These are phyloP conservation scores for Crocuta crocuta DNA, from an alignment of 2,113 vertebrate species.

Conservation along the genomic window DNA sequence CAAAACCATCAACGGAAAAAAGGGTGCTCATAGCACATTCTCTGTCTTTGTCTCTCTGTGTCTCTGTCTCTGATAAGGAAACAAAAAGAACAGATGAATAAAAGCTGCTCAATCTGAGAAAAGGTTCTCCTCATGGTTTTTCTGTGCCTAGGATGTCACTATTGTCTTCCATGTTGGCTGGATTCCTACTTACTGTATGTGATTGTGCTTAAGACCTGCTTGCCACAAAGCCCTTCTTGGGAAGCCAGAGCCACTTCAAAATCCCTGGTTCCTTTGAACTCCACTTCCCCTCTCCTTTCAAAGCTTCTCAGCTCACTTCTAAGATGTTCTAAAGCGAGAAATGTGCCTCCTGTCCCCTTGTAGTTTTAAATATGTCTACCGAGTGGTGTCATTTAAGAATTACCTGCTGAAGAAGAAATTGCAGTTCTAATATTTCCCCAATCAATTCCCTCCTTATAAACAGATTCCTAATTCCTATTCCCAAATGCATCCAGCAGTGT, in stretches of 20 bases:
- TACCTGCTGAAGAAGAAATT: background rate
- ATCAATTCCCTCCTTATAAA: background rate
- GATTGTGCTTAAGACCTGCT: background rate
- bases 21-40: background rate
- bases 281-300: background rate
- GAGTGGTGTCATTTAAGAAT: background rate
- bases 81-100: background rate
- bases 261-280: background rate
- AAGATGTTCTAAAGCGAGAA: background rate
- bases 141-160: background rate
- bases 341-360: background rate
- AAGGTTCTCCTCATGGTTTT: background rate
- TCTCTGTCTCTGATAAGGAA: background rate
- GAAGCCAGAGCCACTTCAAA: background rate
- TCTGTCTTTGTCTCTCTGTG: background rate
- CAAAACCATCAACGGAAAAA: background rate
- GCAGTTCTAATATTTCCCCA: background rate
- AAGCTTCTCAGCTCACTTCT: background rate
- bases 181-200: background rate
- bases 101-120: background rate
- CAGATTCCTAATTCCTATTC: background rate
- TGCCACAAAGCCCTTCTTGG: background rate
- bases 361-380: background rate
- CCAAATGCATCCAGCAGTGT: background rate
- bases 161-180: background rate